Conservation (phyloP, 2,888 invertebrate genomes). For the Macaria liturata region DNA sequence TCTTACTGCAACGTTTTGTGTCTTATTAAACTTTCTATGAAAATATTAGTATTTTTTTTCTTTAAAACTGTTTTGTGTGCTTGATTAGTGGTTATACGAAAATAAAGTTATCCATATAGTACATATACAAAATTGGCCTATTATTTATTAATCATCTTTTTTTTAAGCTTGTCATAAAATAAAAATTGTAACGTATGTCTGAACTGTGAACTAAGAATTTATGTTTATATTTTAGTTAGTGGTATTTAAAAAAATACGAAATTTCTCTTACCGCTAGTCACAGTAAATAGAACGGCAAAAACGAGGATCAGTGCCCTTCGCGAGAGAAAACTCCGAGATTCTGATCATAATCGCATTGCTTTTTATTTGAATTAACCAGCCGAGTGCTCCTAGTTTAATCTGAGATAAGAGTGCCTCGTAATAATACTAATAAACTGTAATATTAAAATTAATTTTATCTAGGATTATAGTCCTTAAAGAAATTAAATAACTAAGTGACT, state of each 20-base stretch:
- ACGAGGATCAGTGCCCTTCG: conserved; percentile 16
- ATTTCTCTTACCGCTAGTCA: conserved; percentile 10
- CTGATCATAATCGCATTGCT: conserved; percentile 63
- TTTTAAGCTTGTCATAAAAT: no score
- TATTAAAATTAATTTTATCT: conserved; percentile 13
- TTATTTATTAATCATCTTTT: no score
- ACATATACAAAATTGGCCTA: no score
- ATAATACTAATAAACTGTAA: conserved; percentile 11
- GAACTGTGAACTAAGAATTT: no score
- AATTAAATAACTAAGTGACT: not conserved
- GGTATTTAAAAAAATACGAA: not conserved
- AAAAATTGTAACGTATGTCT: no score
- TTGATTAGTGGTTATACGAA: no score
- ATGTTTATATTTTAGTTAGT: no score
- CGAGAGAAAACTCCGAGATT: conserved; percentile 50
- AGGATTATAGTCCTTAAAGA: not conserved
- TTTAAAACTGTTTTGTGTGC: no score
- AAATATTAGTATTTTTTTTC: no score
- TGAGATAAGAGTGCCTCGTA: conserved; percentile 32
- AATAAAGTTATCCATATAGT: no score
- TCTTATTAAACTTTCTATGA: no score
- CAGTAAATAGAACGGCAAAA: not conserved
- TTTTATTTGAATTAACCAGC: conserved; percentile 54
- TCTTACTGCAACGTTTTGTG: no score
- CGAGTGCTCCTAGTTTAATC: conserved; percentile 50